Conservation (phyloP, 2,888 invertebrate species). For the Stictocephala bisonia region DNA sequence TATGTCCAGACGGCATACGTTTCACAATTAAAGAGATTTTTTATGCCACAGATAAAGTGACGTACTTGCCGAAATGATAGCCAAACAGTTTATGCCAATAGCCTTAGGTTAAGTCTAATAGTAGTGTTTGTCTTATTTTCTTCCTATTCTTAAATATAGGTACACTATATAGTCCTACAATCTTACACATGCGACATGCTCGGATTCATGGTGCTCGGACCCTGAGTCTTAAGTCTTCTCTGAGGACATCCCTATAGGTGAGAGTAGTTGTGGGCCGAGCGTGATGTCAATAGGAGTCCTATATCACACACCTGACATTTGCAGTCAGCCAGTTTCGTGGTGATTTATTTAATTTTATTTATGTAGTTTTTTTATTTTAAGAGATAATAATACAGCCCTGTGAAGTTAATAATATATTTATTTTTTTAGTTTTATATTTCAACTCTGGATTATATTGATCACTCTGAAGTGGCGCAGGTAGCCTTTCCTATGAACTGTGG, state of each 20-base stretch:
- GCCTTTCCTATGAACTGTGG: conserved; percentile 2
- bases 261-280: not conserved
- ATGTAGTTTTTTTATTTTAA: not conserved
- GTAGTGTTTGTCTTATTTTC: not conserved
- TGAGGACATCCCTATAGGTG: not conserved
- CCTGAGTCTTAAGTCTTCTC: not conserved
- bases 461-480: not conserved
- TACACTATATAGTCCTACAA: not conserved
- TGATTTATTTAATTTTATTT: not conserved
- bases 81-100: not conserved
- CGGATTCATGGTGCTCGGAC: not conserved
- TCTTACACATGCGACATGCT: too few relatives aligned
- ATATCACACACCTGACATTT: not conserved
- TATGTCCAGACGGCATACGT: not conserved
- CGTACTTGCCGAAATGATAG: not conserved
- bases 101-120: not conserved
- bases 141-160: not conserved
- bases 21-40: not conserved
- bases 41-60: not conserved
- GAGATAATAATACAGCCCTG: not conserved
- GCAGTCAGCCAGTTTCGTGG: not conserved
- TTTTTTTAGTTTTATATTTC: not conserved
- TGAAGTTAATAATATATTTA: not conserved
- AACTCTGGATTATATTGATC: not conserved
- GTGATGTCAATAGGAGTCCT: not conserved